These are phyloP conservation scores for Caenorhabditis sp. DNA, from an alignment of 2,888 invertebrate genomes.

Conservation along the genomic window DNA sequence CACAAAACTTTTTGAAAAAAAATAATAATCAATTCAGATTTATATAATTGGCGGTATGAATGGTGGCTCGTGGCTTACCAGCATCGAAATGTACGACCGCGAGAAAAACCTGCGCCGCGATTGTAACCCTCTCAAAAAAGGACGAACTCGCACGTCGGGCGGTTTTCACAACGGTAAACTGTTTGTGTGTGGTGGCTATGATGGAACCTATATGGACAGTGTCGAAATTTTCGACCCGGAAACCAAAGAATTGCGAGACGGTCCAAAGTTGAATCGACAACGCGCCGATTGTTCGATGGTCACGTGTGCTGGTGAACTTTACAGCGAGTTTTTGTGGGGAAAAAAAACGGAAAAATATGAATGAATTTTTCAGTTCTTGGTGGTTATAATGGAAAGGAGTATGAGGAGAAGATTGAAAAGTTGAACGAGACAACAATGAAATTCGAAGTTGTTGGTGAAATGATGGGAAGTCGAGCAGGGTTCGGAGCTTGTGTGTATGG, in stretches of 20 bases:
- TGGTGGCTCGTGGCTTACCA: constrained; percentile 23
- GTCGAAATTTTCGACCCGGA: constrained; percentile 32
- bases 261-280: constrained; percentile 11
- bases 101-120: constrained; percentile 34
- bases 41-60: constrained; percentile 40
- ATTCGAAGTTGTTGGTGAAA: constrained; percentile 28
- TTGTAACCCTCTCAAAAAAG: constrained; percentile 1
- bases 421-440: constrained; percentile 9
- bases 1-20: too few species aligned
- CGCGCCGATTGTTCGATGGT: constrained; percentile 29
- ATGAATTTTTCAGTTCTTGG: constrained; percentile 24
- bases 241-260: constrained; percentile 22
- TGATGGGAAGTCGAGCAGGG: constrained; percentile 36
- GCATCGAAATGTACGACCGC: constrained; percentile 30
- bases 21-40: constrained; percentile 16
- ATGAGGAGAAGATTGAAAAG: constrained; percentile 35
- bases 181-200: constrained; percentile 36
- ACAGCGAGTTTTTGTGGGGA: constrained; percentile 8
- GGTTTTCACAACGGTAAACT: constrained; percentile 33
- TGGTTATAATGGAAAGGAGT: constrained; percentile 43
- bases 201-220: constrained; percentile 30
- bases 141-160: constrained; percentile 34
- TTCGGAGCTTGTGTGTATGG: constrained; percentile 31
- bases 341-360: neutral
- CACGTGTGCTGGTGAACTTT: constrained; percentile 33